A percentile compares a stretch with the other conserved stretches of the same genome.
Evolutionary conservation across 2,797 vertebrate species (phyloP).

Genomic region (Liparis tanakae): DNA sequence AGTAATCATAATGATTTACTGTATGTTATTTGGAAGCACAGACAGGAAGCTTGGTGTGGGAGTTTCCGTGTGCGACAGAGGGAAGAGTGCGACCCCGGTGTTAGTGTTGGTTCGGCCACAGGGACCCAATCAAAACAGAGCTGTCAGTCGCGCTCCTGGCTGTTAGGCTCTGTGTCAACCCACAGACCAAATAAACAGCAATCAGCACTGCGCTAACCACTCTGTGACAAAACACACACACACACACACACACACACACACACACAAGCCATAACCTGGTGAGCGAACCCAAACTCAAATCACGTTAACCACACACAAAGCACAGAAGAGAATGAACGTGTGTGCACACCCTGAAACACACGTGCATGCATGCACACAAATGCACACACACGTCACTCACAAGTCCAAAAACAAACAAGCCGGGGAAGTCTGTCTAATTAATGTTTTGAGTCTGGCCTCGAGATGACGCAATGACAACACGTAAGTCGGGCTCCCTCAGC

Average conservation of each 20-base stretch:
- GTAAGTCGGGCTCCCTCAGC: slow-evolving; percentile 48
- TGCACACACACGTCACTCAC: slow-evolving; percentile 73
- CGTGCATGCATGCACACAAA: slow-evolving; percentile 40
- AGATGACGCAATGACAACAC: slow-evolving; percentile 74
- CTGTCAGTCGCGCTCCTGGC: slow-evolving; percentile 75
- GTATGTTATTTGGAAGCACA: slow-evolving; percentile 56
- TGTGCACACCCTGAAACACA: slow-evolving; percentile 15
- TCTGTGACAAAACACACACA: slow-evolving; percentile 62
- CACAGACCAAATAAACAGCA: slow-evolving; percentile 84
- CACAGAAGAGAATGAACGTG: slow-evolving; percentile 25
- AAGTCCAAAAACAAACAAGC: slow-evolving; percentile 73
- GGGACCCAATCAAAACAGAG: slow-evolving; percentile 80
- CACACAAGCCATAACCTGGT: slow-evolving; percentile 32
- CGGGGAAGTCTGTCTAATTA: slow-evolving; percentile 73
- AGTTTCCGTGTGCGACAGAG: slow-evolving; percentile 61
- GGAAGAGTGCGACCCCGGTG: slow-evolving; percentile 72
- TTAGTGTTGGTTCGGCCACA: slow-evolving; percentile 74
- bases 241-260: slow-evolving; percentile 44
- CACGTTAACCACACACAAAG: slow-evolving; percentile 49
- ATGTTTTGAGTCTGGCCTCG: slow-evolving; percentile 69
- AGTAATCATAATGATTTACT: slow-evolving; percentile 36
- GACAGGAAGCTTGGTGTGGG: slow-evolving; percentile 69
- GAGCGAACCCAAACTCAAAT: slow-evolving; percentile 46
- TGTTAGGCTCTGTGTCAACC: slow-evolving; percentile 74
- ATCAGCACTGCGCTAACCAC: slow-evolving; percentile 78